These are phyloP conservation scores for Pipra filicauda DNA, from an alignment of 2,113 vertebrate species.

Conservation along the genomic window DNA sequence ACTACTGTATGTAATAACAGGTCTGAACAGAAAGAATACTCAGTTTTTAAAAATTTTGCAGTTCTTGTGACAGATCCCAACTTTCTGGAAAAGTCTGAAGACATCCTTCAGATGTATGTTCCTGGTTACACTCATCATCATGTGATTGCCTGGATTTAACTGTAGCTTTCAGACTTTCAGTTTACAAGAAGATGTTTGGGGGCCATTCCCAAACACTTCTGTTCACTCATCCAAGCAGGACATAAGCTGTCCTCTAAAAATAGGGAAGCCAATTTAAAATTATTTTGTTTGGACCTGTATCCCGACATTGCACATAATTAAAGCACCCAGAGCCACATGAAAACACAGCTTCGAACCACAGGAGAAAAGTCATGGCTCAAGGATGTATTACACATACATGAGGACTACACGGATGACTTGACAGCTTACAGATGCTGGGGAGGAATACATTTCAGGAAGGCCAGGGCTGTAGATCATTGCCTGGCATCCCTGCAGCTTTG, in stretches of 20 bases:
- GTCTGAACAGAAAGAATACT: not conserved
- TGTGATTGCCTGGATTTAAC: not conserved
- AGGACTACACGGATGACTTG: not conserved
- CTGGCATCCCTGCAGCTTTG: not conserved
- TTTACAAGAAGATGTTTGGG: not conserved
- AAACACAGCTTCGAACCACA: not conserved
- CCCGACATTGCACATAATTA: not conserved
- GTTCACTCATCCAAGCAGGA: not conserved
- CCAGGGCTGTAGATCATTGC: not conserved
- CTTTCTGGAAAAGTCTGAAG: not conserved
- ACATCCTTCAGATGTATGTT: not conserved
- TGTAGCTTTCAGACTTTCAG: not conserved
- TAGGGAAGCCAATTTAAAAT: not conserved
- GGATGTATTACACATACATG: not conserved
- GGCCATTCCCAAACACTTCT: not conserved
- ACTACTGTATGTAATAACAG: not conserved
- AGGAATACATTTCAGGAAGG: constrained; percentile 20
- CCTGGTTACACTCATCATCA: not conserved
- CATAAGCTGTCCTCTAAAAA: not conserved
- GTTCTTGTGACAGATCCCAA: not conserved
- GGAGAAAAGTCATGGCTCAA: constrained; percentile 49
- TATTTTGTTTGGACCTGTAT: not conserved
- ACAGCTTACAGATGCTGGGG: constrained; percentile 23
- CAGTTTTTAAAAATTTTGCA: not conserved
- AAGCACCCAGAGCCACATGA: not conserved